Percentiles rank a stretch among this genome's conserved stretches.
Evolutionary conservation across 2,113 vertebrate genomes (phyloP).

Genomic region (Rattus rattus): DNA sequence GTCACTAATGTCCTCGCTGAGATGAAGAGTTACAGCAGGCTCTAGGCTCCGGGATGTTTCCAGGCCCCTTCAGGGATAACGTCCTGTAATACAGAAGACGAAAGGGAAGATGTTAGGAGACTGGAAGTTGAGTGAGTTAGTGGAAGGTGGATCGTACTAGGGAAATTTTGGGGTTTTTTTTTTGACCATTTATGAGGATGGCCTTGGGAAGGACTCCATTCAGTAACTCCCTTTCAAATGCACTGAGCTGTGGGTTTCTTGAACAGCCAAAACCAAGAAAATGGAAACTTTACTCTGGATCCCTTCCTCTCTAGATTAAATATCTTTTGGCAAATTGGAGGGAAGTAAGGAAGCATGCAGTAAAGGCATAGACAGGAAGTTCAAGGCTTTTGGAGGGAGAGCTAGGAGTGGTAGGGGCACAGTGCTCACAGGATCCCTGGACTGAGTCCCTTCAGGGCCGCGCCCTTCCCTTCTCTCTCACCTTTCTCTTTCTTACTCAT

Average conservation of each 20-base stretch:
- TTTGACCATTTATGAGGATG: slow-evolving; percentile 19
- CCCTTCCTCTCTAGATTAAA: background rate
- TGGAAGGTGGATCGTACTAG: background rate
- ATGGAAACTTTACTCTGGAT: background rate
- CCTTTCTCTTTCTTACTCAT: background rate
- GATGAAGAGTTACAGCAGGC: background rate
- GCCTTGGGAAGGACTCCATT: background rate
- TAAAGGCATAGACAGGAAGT: background rate
- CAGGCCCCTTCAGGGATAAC: background rate
- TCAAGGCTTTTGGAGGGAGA: background rate
- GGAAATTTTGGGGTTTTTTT: slow-evolving; percentile 40
- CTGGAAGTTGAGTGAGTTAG: background rate
- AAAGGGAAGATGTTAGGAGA: background rate
- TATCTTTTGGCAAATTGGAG: background rate
- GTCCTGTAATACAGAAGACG: background rate
- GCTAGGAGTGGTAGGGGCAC: no score
- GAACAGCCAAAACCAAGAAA: background rate
- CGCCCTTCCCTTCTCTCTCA: background rate
- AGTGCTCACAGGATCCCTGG: background rate
- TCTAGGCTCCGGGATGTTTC: background rate
- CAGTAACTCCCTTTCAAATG: background rate
- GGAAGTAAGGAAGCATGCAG: background rate
- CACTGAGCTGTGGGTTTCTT: background rate
- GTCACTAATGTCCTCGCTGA: background rate
- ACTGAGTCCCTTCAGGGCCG: no score